Base-by-base conservation (phyloP, 92 coral and sea anemone species). In the Scolanthus callimorphus region DNA sequence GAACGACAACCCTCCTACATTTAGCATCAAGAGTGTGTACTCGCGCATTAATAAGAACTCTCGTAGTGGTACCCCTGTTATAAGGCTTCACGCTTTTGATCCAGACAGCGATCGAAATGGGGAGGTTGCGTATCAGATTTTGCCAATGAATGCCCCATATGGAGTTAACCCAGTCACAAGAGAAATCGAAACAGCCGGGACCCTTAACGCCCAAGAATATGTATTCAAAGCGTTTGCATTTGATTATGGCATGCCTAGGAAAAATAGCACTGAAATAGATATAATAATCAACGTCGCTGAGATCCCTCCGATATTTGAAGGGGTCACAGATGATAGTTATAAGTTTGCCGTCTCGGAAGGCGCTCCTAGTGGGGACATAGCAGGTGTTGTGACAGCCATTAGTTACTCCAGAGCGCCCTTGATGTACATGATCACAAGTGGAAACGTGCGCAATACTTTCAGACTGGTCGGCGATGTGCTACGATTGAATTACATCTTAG, bases 201-300 rank as follows among this genome's bases (percentile, higher is more conserved):
- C 39, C 0, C 78, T 82, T 6, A 67, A 60, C 17, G 73, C 80
- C 39, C 24, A 30, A 0, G 73, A 63, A 39, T 91, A 83, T 57
- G 57, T 71, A 0, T 59, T 80, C 9, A 58, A 77, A 2, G 45
- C 76, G 22, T 31, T 4, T 48, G 67, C 95, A 0, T 91, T 68
- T 46, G 97, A 91, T 52, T 75, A 76, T 31, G 97, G 97, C 1
- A 61, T 71, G 31, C 97, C 97, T 10, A 75, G 87, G 50, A 81
- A 70, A 20, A 69, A 80, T 15, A 87, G 70, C 44, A 37, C 70
- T 15, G 65, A 86, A 0, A 2, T 63, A 25, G 56, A 54, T 11
- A 12, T 91, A 2, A 67, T 26, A 26, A 27, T 91, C 8, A 68
- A 69, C 49, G 82, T 85, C 3, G 91, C 69, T 13, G 62, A 80